Evolutionary conservation across 2,888 invertebrate species (phyloP).

Genomic region (Dione vanillae): DNA sequence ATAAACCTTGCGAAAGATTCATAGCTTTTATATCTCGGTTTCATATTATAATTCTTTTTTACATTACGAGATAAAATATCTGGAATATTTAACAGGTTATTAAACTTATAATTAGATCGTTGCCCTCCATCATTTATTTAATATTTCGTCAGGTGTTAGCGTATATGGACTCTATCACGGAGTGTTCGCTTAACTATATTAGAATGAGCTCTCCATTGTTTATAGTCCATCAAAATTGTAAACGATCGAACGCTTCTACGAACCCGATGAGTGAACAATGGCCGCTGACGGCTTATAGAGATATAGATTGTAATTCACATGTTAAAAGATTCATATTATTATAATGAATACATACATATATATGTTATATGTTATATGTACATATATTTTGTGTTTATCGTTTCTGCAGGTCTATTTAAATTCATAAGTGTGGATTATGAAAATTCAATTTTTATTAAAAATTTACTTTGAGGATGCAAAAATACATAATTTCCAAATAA

Average conservation of each 20-base stretch:
- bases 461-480: no score
- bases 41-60: neutral
- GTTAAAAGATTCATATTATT: neutral
- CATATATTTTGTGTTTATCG: no score
- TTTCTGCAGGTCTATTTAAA: no score
- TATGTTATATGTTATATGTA: neutral
- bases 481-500: no score
- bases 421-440: no score
- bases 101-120: conserved; percentile 17
- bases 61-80: neutral
- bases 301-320: conserved; percentile 1
- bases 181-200: conserved; percentile 36
- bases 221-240: conserved; percentile 41
- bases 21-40: neutral
- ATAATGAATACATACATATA: neutral
- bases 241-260: conserved; percentile 30
- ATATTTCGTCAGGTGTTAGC: conserved; percentile 20
- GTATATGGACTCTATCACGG: conserved; percentile 16
- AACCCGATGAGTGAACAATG: conserved; percentile 38
- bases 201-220: conserved; percentile 39
- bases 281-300: conserved; percentile 23
- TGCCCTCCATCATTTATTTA: neutral
- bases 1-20: neutral
- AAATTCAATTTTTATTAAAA: no score
- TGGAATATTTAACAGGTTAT: neutral